Base-by-base conservation (phyloP, 2,797 vertebrate species). In the Rhincodon typus region DNA sequence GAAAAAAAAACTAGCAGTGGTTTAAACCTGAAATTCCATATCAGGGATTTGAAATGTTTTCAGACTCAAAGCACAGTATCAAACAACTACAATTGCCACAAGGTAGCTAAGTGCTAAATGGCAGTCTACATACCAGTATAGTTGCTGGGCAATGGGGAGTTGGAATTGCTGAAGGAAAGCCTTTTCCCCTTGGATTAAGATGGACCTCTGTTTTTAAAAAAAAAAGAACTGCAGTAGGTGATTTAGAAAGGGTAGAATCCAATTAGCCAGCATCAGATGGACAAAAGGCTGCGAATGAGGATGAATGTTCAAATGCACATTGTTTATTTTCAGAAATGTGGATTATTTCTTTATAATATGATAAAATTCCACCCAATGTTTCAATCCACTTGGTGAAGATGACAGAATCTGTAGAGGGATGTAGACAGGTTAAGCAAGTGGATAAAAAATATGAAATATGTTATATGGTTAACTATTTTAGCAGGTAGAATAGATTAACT, bases 21-120 rank as follows among this genome's bases (percentile, higher is more conserved):
- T 34, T 91, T 91, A 91, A 91, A 66, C 57, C 88, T 91, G 57
- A 91, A 91, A 91, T 91, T n/a, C 88, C 34, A n/a, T 57, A 91
- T 57, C 53, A 91, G 57, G 88, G 88, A 91, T 66, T 66, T 57
- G n/a, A 91, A 91, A n/a, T 34, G 53, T n/a, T 91, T 91, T 91
- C 10, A 91, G 30, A 91, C 88, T 66, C 62, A 19, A 91, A 91
- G 53, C 53, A 91, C 13, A 66, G 34, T 30, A n/a, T 91, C 50
- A 62, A 91, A 19, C 53, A 66, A 30, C 53, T 34, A 62, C 66
- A n/a, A 62, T 57, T 66, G 30, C 53, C 34, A n/a, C 88, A 91
- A 30, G 17, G 88, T 91, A 53, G 46, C 53, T n/a, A 34, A 66
- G 62, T 91, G 13, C 62, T 66, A 25, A 12, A 57, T 88, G 53